Conservation (phyloP, 2,113 vertebrate species). For the Phalacrocorax carbo region DNA sequence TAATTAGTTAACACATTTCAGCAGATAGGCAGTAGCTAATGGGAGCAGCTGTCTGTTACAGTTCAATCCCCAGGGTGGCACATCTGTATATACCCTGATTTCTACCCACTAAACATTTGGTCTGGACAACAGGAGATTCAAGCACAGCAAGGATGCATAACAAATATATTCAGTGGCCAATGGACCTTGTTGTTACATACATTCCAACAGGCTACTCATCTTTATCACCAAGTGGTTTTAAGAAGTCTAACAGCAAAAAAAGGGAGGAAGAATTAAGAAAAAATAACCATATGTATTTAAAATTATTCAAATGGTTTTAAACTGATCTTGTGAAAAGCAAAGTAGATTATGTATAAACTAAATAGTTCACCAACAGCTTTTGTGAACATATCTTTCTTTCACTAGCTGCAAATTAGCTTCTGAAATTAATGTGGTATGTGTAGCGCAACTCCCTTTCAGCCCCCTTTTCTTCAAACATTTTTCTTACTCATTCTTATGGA, state of each 20-base stretch:
- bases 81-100: neutral
- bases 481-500: neutral
- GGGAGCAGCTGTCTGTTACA: neutral
- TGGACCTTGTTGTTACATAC: neutral
- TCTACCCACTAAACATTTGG: neutral
- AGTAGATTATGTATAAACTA: neutral
- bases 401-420: neutral
- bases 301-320: neutral
- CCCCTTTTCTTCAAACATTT: neutral
- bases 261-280: neutral
- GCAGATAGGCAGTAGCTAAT: neutral
- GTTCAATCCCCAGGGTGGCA: neutral
- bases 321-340: neutral
- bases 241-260: neutral
- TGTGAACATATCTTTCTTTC: neutral
- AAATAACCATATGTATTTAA: neutral
- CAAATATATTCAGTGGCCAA: neutral
- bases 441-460: neutral
- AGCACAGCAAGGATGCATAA: neutral
- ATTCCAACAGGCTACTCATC: neutral
- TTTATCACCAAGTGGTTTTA: neutral
- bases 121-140: neutral
- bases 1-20: neutral
- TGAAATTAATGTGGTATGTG: neutral
- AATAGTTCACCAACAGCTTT: neutral